Evolutionary conservation across 2,797 vertebrate species (phyloP), one percentile per base, ranked within the genome.

Genomic region (Bovichtus variegatus): DNA sequence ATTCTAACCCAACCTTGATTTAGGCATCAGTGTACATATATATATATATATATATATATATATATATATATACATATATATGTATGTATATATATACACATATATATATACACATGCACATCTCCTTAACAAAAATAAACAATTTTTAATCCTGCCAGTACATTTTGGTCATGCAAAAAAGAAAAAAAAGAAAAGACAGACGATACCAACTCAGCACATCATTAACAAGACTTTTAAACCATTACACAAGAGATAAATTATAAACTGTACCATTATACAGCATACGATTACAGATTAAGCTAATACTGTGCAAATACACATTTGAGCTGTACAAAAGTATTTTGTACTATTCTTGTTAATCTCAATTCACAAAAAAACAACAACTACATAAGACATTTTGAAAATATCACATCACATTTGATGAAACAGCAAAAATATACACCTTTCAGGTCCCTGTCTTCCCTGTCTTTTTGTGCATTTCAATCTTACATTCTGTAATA

Each of bases 301-400:
- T 89, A 96, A 96, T 95, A 96, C 96, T 96, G 96, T 93, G 94
- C 93, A 93, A 93, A 93, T 89, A 93, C 83, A 95, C 80, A 78
- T 89, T 63, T 47, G 69, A 91, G 85, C 74, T 94, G 90, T 95
- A 96, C 95, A 94, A 91, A 92, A 91, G 89, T 89, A 81, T 91
- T 83, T 73, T 89, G 61, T 91, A 91, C 87, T 83, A 81, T 89
- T 86, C 69, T 82, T 85, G 83, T 87, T 87, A 88, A 91, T 90
- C 76, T 90, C 78, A 76, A 88, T 88, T 92, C 76, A 90, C 82
- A 89, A 90, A 83, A 79, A 88, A 89, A 62, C 1, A 31, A 9
- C 81, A 79, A 89, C 91, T 83, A 85, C 70, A 55, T 86, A 78
- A 87, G 61, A 89, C 78, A 80, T 89, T 76, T 81, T 53, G 81